A percentile compares a stretch with the other conserved stretches of the same genome.
Conservation (phyloP, 2,113 vertebrate species). For the Syngnathus floridae region DNA sequence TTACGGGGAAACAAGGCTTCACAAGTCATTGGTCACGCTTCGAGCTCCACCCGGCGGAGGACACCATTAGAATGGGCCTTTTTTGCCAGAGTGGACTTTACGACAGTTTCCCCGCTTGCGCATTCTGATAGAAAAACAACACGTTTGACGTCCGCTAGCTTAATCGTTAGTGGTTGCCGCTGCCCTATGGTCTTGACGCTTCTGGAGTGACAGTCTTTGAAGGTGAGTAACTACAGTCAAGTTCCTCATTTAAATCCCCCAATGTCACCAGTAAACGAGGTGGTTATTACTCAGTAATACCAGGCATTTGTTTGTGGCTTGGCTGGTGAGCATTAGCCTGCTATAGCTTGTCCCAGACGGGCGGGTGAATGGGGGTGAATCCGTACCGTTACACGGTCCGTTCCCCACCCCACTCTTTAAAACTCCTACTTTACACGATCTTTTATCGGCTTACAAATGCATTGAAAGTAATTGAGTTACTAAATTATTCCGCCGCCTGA, state of each 20-base stretch:
- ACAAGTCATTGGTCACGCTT: constrained; percentile 6
- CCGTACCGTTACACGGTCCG: neutral
- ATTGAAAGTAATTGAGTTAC: no score
- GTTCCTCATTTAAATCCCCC: neutral
- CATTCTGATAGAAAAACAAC: constrained; percentile 58
- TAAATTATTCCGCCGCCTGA: neutral
- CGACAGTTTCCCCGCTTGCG: constrained; percentile 42
- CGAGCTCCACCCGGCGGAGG: constrained; percentile 38
- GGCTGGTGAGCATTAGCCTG: constrained; percentile 1
- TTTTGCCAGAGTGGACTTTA: constrained; percentile 52
- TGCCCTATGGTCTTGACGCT: constrained; percentile 46
- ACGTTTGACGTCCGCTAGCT: constrained; percentile 50
- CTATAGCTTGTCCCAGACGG: constrained; percentile 3
- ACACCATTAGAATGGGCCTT: constrained; percentile 66
- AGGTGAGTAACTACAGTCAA: constrained; percentile 54
- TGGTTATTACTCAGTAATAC: constrained; percentile 9
- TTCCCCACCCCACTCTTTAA: neutral
- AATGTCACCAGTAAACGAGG: neutral
- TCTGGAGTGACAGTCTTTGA: constrained; percentile 30
- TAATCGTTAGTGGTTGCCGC: constrained; percentile 32
- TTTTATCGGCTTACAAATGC: neutral
- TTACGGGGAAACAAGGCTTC: constrained; percentile 24
- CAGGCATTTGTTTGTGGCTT: neutral
- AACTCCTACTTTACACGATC: neutral
- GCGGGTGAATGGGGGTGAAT: neutral